phyloP scores from a whole-genome alignment of 1,140 invertebrate genomes.

The Triops cancriformis region DNA sequence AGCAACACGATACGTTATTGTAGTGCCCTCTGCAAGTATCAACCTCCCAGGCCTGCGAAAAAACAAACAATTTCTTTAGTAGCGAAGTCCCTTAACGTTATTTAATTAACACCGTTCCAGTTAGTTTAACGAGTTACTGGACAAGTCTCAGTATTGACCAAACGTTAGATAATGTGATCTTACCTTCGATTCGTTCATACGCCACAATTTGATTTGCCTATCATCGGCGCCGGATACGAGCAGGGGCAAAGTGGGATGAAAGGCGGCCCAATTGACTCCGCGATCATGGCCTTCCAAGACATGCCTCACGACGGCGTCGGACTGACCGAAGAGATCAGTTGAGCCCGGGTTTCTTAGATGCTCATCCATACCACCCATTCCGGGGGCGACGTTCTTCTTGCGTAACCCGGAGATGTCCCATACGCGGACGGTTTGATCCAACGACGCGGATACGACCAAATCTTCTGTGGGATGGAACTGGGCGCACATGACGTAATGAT shows the following conservation, averaged over 20 bases:
- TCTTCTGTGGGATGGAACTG: conserved; percentile 96
- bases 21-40: conserved; percentile 98
- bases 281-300: conserved; percentile 94
- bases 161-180: conserved; percentile 15
- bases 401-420: conserved; percentile 97
- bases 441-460: conserved; percentile 90
- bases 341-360: conserved; percentile 76
- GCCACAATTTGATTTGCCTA: conserved; percentile 93
- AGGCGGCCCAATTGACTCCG: conserved; percentile 97
- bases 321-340: conserved; percentile 93
- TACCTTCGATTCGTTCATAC: conserved; percentile 94
- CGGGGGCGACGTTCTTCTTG: conserved; percentile 96
- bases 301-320: conserved; percentile 96
- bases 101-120: not conserved
- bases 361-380: conserved; percentile 79
- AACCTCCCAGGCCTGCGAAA: conserved; percentile 86
- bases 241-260: conserved; percentile 89
- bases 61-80: conserved; percentile 22
- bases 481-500: conserved; percentile 99
- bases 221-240: conserved; percentile 98
- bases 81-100: not conserved
- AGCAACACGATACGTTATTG: conserved; percentile 96
- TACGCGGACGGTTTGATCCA: conserved; percentile 96
- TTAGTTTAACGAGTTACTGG: too few relatives aligned
- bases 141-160: not conserved